phyloP scores from a whole-genome alignment of 2,888 invertebrate genomes.

The Caenorhabditis japonica region DNA sequence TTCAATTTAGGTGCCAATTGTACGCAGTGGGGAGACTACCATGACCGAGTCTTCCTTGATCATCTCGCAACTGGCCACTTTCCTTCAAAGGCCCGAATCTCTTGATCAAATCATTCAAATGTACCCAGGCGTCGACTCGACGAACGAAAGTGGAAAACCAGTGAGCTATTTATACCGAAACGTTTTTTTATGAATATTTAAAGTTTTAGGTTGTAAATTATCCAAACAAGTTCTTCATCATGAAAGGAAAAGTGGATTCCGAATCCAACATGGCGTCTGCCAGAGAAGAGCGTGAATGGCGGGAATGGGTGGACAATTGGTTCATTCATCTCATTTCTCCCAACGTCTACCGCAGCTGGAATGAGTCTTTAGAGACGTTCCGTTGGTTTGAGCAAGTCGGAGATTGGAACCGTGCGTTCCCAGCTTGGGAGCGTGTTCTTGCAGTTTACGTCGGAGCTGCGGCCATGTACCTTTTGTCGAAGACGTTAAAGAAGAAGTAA shows the following conservation, averaged over 20 bases:
- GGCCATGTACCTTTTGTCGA: conserved; percentile 93
- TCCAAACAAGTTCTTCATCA: conserved; percentile 74
- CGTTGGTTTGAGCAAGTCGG: conserved; percentile 90
- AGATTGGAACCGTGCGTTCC: conserved; percentile 91
- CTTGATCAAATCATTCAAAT: conserved; percentile 85
- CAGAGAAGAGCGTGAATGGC: conserved; percentile 90
- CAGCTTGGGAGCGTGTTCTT: conserved; percentile 86
- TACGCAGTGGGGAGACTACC: conserved; percentile 80
- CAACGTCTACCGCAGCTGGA: conserved; percentile 90
- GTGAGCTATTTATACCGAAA: conserved; percentile 5
- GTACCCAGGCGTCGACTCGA: conserved; percentile 83
- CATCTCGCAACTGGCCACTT: conserved; percentile 88
- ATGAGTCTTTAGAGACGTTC: conserved; percentile 91
- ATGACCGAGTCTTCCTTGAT: conserved; percentile 94
- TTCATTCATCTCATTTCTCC: conserved; percentile 94
- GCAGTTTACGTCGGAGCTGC: conserved; percentile 92
- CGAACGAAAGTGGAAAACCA: conserved; percentile 76
- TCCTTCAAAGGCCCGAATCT: conserved; percentile 80
- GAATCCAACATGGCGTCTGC: conserved; percentile 59
- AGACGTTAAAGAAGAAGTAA: conserved; percentile 87
- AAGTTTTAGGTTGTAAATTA: conserved; percentile 45
- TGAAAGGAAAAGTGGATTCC: conserved; percentile 65
- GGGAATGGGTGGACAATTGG: conserved; percentile 92
- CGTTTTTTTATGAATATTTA: neutral
- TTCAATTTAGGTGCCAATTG: conserved; percentile 68